A percentile compares a stretch with the other conserved stretches of the same genome.
These are phyloP conservation scores for Rattus rattus DNA, from an alignment of 2,113 vertebrate genomes.

Conservation along the genomic window DNA sequence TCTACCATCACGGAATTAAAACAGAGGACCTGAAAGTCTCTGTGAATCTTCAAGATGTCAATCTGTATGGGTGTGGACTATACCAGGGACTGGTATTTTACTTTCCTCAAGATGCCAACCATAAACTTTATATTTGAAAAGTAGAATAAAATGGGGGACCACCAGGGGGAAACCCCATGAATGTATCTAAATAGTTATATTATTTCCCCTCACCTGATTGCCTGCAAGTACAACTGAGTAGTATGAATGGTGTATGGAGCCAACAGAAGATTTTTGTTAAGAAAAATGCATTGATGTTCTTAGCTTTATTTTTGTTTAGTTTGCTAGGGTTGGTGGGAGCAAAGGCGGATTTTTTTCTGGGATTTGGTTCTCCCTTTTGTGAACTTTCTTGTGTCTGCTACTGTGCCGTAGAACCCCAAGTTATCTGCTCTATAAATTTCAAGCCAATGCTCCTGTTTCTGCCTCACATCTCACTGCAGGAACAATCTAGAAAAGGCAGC, in stretches of 20 bases:
- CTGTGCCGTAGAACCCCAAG: not conserved
- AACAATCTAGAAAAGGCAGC: not conserved
- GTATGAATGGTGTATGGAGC: not conserved
- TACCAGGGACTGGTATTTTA: not conserved
- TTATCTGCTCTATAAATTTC: not conserved
- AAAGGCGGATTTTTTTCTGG: not conserved
- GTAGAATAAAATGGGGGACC: not conserved
- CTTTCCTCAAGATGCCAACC: not conserved
- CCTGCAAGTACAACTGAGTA: not conserved
- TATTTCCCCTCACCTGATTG: not conserved
- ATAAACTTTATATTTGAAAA: not conserved
- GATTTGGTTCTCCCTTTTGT: not conserved
- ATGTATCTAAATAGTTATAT: not conserved
- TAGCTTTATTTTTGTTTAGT: not conserved
- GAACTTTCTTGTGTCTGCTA: not conserved
- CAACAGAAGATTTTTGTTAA: not conserved
- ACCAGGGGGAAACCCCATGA: not conserved
- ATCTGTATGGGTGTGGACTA: accelerated
- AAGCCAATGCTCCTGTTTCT: not conserved
- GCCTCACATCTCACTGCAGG: not conserved
- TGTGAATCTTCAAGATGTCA: not conserved
- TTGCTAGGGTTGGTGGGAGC: not conserved
- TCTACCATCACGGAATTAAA: not conserved
- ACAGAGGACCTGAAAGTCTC: not conserved
- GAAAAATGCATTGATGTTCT: not conserved